Conservation (phyloP, 2,888 invertebrate species). For the Sinohyriopsis cumingii region DNA sequence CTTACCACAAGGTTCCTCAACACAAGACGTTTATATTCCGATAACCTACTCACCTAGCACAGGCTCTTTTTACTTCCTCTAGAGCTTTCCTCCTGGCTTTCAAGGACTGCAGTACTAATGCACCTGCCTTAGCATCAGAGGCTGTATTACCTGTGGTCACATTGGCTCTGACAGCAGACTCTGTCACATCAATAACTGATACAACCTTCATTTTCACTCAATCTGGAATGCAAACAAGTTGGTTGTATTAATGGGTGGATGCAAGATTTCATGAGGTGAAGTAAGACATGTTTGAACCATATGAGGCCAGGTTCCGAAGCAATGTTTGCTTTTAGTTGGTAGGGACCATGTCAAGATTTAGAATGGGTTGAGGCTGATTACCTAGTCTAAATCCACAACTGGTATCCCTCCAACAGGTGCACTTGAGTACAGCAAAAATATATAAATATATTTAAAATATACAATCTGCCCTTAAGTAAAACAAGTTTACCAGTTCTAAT, state of each 20-base stretch:
- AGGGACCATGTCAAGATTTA: neutral
- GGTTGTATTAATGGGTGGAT: neutral
- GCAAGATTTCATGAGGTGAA: neutral
- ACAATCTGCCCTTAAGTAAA: no score
- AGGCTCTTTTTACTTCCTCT: conserved; percentile 48
- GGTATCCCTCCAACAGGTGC: no score
- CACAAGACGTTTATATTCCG: no score
- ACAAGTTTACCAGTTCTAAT: no score
- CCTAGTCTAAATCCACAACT: no score
- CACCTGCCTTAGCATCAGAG: conserved; percentile 17
- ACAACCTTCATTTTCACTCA: conserved; percentile 57
- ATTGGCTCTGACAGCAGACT: conserved; percentile 21
- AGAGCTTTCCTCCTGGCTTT: conserved; percentile 45
- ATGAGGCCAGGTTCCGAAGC: no score
- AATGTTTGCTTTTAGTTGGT: no score
- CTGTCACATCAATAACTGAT: conserved; percentile 43
- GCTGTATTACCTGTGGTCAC: conserved; percentile 2
- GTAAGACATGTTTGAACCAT: neutral
- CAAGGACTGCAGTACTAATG: conserved; percentile 26
- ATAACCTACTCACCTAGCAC: conserved; percentile 37
- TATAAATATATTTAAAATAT: no score
- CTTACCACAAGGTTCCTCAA: no score
- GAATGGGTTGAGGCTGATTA: neutral
- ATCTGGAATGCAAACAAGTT: neutral
- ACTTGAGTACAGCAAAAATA: no score